These are phyloP conservation scores for Melanotaenia parkinsoni DNA, from an alignment of 2,797 vertebrate species.

Conservation along the genomic window DNA sequence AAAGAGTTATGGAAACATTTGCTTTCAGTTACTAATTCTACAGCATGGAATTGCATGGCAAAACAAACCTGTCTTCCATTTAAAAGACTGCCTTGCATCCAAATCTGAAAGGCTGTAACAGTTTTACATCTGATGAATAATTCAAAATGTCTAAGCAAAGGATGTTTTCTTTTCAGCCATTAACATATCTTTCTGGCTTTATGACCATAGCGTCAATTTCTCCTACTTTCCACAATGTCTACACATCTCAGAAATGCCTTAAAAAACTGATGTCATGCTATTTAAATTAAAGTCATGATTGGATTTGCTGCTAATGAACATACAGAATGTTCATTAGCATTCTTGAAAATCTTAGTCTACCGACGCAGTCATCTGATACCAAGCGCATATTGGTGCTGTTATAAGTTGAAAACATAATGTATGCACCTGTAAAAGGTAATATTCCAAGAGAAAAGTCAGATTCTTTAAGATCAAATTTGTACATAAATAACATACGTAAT, in stretches of 20 bases:
- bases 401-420: neutral
- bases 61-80: slow-evolving; percentile 13
- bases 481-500: too few species aligned
- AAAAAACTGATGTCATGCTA: neutral
- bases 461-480: too few species aligned
- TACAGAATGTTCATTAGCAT: neutral
- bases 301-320: neutral
- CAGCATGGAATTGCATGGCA: slow-evolving; percentile 53
- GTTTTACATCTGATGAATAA: slow-evolving; percentile 36
- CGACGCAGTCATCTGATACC: neutral
- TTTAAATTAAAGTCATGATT: neutral
- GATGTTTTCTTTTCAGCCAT: slow-evolving; percentile 4
- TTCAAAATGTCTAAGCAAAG: neutral
- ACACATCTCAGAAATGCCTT: neutral
- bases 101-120: slow-evolving; percentile 12
- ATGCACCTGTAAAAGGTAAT: too few species aligned
- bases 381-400: neutral
- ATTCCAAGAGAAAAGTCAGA: too few species aligned
- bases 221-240: neutral
- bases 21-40: slow-evolving; percentile 25
- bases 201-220: neutral
- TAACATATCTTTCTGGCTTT: slow-evolving; percentile 25
- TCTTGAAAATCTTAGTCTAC: neutral
- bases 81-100: slow-evolving; percentile 33
- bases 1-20: neutral